These are phyloP conservation scores for Eidolon helvum DNA, from an alignment of 2,113 vertebrate species.

Conservation along the genomic window DNA sequence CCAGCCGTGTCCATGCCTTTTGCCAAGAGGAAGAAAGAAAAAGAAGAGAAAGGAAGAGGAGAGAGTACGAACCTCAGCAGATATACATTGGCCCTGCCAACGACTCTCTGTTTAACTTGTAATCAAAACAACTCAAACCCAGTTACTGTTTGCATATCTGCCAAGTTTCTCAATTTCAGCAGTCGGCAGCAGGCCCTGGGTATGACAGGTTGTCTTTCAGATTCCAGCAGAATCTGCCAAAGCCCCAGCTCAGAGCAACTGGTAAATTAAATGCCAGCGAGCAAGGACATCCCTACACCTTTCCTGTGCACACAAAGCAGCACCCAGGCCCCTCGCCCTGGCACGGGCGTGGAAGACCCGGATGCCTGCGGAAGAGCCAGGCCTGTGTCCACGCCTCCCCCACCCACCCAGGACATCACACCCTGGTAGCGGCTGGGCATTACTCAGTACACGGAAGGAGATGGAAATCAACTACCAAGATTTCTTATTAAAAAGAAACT, in stretches of 20 bases:
- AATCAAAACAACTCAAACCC: slow-evolving; percentile 93
- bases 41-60: slow-evolving; percentile 52
- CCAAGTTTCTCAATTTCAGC: slow-evolving; percentile 89
- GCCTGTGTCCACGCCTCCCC: neutral
- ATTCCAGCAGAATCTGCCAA: slow-evolving; percentile 88
- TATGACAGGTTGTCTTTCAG: slow-evolving; percentile 90
- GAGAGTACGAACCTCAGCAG: slow-evolving; percentile 76
- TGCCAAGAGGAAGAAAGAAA: slow-evolving; percentile 77
- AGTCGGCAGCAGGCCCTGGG: slow-evolving; percentile 86
- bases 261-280: slow-evolving; percentile 87
- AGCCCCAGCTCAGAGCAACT: slow-evolving; percentile 86
- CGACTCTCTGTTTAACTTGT: slow-evolving; percentile 91
- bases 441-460: slow-evolving; percentile 2
- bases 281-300: slow-evolving; percentile 85
- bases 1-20: slow-evolving; percentile 74
- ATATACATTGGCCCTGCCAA: slow-evolving; percentile 86
- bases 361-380: slow-evolving; percentile 42
- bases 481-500: slow-evolving; percentile 65
- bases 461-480: slow-evolving; percentile 63
- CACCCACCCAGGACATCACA: slow-evolving; percentile 20
- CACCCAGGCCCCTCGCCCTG: slow-evolving; percentile 68
- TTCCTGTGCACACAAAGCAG: slow-evolving; percentile 77
- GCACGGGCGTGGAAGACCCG: slow-evolving; percentile 63
- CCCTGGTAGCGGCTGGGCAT: slow-evolving; percentile 37
- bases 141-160: slow-evolving; percentile 90